A percentile compares a stretch with the other conserved stretches of the same genome.
These are phyloP conservation scores for Champsocephalus gunnari DNA, from an alignment of 2,797 vertebrate species.

Conservation along the genomic window DNA sequence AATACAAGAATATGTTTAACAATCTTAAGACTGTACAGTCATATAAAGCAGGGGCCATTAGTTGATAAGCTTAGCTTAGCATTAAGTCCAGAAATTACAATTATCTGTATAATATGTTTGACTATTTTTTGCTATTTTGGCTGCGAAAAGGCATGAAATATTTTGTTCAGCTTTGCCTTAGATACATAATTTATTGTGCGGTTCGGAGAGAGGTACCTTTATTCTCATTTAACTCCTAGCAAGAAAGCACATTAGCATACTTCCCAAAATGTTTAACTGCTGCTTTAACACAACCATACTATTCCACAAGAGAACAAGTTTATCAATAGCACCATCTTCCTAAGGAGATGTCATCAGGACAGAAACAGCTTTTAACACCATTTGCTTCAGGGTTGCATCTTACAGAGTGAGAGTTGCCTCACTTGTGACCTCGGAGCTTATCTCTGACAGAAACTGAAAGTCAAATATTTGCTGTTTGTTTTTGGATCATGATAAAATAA, in stretches of 20 bases:
- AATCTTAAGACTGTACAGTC: neutral
- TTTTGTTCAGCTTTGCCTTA: neutral
- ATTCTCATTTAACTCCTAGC: neutral
- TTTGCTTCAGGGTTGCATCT: neutral
- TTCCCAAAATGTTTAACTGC: neutral
- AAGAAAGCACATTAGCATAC: neutral
- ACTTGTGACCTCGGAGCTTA: slow-evolving; percentile 25
- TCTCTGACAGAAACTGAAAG: slow-evolving; percentile 46
- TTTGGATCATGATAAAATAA: slow-evolving; percentile 33
- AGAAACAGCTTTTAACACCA: neutral
- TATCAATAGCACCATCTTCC: neutral
- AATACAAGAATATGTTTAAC: neutral
- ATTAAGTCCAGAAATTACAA: neutral
- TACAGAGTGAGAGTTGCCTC: neutral
- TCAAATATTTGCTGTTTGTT: slow-evolving; percentile 60
- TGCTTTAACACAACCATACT: neutral
- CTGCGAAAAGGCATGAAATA: neutral
- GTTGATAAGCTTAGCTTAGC: too few species aligned
- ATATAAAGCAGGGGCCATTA: neutral
- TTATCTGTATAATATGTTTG: neutral
- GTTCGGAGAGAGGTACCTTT: neutral
- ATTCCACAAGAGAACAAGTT: neutral
- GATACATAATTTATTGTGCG: neutral
- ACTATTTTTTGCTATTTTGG: neutral
- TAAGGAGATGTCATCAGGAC: neutral